A percentile compares a stretch with the other conserved stretches of the same genome.
Evolutionary conservation across 2,888 invertebrate genomes (phyloP).

Genomic region (Blera fallax): DNA sequence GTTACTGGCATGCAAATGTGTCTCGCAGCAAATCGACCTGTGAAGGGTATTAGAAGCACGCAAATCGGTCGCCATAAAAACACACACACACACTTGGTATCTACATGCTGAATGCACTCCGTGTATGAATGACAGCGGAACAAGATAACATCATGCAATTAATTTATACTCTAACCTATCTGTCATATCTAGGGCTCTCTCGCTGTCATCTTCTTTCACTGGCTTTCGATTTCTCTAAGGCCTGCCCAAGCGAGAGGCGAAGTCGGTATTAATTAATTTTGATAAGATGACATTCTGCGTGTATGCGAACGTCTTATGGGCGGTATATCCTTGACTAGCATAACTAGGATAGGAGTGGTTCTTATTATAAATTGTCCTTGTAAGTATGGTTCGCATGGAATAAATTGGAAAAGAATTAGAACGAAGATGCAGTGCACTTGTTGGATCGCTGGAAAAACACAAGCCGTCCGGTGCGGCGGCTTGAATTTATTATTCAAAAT

Average conservation of each 20-base stretch:
- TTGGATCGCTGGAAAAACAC: background rate
- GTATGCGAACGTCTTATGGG: background rate
- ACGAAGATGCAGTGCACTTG: background rate
- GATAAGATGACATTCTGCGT: slow-evolving; percentile 48
- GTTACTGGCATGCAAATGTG: background rate
- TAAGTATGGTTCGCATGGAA: background rate
- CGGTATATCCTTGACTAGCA: background rate
- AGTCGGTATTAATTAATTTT: slow-evolving; percentile 65
- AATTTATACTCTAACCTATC: slow-evolving; percentile 58
- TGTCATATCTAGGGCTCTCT: slow-evolving; percentile 32
- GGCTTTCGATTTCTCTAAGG: slow-evolving; percentile 47
- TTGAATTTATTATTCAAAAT: background rate
- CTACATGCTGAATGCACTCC: slow-evolving; percentile 42
- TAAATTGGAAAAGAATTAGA: background rate
- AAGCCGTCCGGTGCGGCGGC: background rate
- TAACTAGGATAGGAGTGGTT: background rate
- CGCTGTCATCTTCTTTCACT: slow-evolving; percentile 26
- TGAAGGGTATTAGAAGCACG: background rate
- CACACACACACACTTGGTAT: slow-evolving; percentile 11
- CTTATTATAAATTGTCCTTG: slow-evolving; percentile 6
- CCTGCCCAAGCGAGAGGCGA: slow-evolving; percentile 1
- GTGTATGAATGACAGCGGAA: slow-evolving; percentile 57
- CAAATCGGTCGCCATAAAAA: background rate
- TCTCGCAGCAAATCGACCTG: background rate
- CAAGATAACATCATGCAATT: slow-evolving; percentile 68